Evolutionary conservation across 2,113 vertebrate species (phyloP).

Genomic region (Syngnathus floridae): DNA sequence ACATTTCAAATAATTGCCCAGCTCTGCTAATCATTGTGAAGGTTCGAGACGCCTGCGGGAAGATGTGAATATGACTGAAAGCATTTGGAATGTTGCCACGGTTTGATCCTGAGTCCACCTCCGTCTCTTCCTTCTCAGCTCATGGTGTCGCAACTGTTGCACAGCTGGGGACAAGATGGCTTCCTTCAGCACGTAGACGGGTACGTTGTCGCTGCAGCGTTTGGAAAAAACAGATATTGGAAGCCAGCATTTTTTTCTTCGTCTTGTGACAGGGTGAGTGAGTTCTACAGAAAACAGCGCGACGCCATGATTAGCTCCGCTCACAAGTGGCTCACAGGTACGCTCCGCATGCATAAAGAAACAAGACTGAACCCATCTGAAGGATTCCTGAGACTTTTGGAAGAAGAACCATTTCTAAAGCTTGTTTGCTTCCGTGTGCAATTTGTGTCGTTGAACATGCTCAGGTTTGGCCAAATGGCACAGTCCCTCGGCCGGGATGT

Average conservation of each 20-base stretch:
- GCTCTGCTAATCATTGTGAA: too few species aligned
- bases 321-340: constrained; percentile 89
- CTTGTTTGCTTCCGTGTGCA: too few species aligned
- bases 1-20: too few species aligned
- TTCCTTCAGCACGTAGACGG: constrained; percentile 82
- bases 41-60: not conserved
- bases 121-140: constrained; percentile 62
- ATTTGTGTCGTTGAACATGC: constrained; percentile 1
- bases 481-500: constrained; percentile 85
- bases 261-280: constrained; percentile 71
- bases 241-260: constrained; percentile 7
- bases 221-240: not conserved
- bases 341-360: not conserved
- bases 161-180: constrained; percentile 84
- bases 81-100: not conserved
- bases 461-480: constrained; percentile 89
- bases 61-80: not conserved
- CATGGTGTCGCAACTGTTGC: constrained; percentile 80
- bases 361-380: too few species aligned
- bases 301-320: constrained; percentile 83
- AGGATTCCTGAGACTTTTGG: too few species aligned
- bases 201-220: constrained; percentile 52
- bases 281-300: constrained; percentile 83
- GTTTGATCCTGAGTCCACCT: not conserved
- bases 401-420: too few species aligned